Evolutionary conservation across 2,888 invertebrate genomes (phyloP).

Genomic region (Volucella inanis): DNA sequence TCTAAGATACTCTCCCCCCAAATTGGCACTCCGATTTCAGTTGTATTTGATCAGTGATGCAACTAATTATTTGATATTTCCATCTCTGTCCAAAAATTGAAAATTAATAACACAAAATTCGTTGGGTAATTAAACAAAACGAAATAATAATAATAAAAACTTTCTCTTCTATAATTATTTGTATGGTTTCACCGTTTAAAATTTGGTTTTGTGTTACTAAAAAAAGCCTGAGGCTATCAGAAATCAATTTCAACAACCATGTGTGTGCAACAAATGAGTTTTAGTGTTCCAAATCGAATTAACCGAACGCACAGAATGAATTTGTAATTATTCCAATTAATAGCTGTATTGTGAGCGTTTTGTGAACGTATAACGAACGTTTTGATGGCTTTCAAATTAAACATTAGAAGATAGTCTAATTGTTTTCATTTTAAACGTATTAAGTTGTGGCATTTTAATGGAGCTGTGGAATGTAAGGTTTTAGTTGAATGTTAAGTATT

Average conservation of each 20-base stretch:
- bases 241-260: constrained; percentile 25
- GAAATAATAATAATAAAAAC: constrained; percentile 34
- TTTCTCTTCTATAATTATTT: constrained; percentile 47
- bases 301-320: constrained; percentile 39
- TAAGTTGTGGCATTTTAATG: too few species aligned
- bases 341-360: constrained; percentile 5
- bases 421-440: too few species aligned
- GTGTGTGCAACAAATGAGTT: constrained; percentile 31
- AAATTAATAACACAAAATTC: constrained; percentile 8
- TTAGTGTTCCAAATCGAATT: constrained; percentile 37
- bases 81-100: neutral
- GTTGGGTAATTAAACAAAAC: constrained; percentile 27
- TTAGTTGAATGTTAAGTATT: too few species aligned
- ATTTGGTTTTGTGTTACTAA: constrained; percentile 29
- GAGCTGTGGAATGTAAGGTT: too few species aligned
- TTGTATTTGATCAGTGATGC: neutral
- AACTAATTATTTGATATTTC: neutral
- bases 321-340: constrained; percentile 50
- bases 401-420: neutral
- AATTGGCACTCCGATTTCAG: neutral
- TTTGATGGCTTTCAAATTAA: constrained; percentile 5
- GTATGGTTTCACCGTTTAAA: constrained; percentile 37
- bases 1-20: too few species aligned
- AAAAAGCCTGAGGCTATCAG: constrained; percentile 17
- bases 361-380: neutral